Evolutionary conservation across 2,113 vertebrate species (phyloP).

Genomic region (Oryzias javanicus): DNA sequence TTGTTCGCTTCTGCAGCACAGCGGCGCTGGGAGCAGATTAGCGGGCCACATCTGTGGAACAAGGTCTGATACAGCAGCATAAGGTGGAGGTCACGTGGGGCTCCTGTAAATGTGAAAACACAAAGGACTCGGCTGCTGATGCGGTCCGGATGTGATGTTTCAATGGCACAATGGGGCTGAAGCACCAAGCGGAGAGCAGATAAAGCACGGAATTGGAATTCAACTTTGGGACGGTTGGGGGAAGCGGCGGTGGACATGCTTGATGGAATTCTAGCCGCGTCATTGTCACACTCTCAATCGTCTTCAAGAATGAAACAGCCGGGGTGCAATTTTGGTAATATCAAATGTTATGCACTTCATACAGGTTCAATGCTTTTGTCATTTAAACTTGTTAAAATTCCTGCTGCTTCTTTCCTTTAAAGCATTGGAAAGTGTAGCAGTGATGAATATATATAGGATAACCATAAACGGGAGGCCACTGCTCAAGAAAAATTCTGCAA

Average conservation of each 20-base stretch:
- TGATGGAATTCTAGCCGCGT: constrained; percentile 27
- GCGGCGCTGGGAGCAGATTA: constrained; percentile 35
- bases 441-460: too few relatives aligned
- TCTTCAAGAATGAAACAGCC: constrained; percentile 10
- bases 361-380: too few relatives aligned
- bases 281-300: constrained; percentile 29
- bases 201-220: constrained; percentile 58
- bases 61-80: constrained; percentile 58
- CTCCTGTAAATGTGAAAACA: constrained; percentile 57
- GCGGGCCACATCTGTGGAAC: constrained; percentile 51
- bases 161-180: constrained; percentile 53
- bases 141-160: constrained; percentile 64
- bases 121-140: constrained; percentile 58
- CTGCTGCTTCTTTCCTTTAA: too few relatives aligned
- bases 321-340: background rate
- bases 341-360: background rate
- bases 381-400: too few relatives aligned
- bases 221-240: constrained; percentile 20
- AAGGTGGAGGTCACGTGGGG: constrained; percentile 51
- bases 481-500: background rate
- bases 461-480: background rate
- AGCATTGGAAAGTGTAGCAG: too few relatives aligned
- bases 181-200: constrained; percentile 43
- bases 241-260: constrained; percentile 29
- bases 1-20: constrained; percentile 33